These are phyloP conservation scores for Cordylochernes scorpioides DNA, from an alignment of 2,888 invertebrate genomes.

Conservation along the genomic window DNA sequence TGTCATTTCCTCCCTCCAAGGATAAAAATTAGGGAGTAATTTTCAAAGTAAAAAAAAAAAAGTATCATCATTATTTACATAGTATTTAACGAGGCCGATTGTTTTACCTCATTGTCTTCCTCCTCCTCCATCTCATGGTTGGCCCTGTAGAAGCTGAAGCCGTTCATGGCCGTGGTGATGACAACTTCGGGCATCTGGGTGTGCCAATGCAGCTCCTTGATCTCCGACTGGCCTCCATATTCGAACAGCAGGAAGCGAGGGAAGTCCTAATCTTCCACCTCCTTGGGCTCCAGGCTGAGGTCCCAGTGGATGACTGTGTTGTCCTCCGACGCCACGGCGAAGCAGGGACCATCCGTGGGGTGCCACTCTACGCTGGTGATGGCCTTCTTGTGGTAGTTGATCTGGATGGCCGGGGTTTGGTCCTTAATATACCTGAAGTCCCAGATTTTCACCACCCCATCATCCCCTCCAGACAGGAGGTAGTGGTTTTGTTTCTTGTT, in stretches of 20 bases:
- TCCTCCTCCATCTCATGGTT: too few relatives aligned
- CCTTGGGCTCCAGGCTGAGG: conserved; percentile 60
- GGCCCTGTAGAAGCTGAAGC: conserved; percentile 88
- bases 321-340: conserved; percentile 76
- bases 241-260: conserved; percentile 90
- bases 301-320: conserved; percentile 94
- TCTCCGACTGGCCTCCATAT: conserved; percentile 86
- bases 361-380: conserved; percentile 94
- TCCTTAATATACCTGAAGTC: too few relatives aligned
- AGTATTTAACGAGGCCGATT: too few relatives aligned
- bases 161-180: conserved; percentile 73
- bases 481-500: too few relatives aligned
- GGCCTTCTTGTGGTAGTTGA: too few relatives aligned
- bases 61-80: too few relatives aligned
- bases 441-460: conserved; percentile 80
- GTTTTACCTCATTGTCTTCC: too few relatives aligned
- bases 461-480: conserved; percentile 88
- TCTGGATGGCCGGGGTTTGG: too few relatives aligned
- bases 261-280: conserved; percentile 28
- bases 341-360: conserved; percentile 66
- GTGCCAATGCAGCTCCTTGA: conserved; percentile 98
- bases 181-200: conserved; percentile 74
- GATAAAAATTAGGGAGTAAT: too few relatives aligned
- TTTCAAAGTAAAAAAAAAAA: too few relatives aligned
- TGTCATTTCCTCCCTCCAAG: too few relatives aligned